Evolutionary conservation across 2,888 invertebrate species (phyloP), one percentile per base, ranked within the genome.

Genomic region (Drosophila borborema): DNA sequence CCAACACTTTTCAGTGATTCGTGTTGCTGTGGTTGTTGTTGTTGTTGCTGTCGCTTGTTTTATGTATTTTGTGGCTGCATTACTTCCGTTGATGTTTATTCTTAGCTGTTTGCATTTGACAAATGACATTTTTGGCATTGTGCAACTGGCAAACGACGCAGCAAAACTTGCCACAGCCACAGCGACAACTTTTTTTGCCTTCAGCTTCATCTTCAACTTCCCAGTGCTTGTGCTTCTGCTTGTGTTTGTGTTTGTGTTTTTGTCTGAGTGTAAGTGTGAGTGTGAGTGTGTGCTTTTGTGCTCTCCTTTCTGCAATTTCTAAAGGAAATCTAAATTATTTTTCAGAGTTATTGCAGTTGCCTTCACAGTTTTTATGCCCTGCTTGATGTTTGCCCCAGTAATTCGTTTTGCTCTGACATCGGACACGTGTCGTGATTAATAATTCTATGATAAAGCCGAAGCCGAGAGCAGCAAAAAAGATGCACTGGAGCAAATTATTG

Each of bases 51-150:
- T 71, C 72, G 79, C 81, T 89, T 89, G 86, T 84, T 89, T 82
- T 86, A 84, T 81, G 87, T 89, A 90, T 86, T 86, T 75, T 86
- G 85, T 82, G 85, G 85, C 87, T 86, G 87, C 89, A 89, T 89
- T 90, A 84, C 89, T 86, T 90, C 90, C 90, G 85, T 86, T 90
- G 89, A 90, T 89, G 89, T 86, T 84, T 90, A 90, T 86, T 88
- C 89, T 86, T 88, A 78, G 90, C 90, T 90, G 86, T 88, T 86
- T 86, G 90, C 89, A 89, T 90, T 86, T 86, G 89, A 86, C 90
- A 86, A 86, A 86, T 86, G 86, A 90, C 86, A 89, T 86, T 86
- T 90, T 89, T 89, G 87, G 84, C 90, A 76, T 87, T 90, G 87
- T 86, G 80, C 81, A 90, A 73, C 82, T 73, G 74, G 68, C 73